These are phyloP conservation scores for Pharmacophagus antenor DNA, from an alignment of 2,888 invertebrate species.

Conservation along the genomic window DNA sequence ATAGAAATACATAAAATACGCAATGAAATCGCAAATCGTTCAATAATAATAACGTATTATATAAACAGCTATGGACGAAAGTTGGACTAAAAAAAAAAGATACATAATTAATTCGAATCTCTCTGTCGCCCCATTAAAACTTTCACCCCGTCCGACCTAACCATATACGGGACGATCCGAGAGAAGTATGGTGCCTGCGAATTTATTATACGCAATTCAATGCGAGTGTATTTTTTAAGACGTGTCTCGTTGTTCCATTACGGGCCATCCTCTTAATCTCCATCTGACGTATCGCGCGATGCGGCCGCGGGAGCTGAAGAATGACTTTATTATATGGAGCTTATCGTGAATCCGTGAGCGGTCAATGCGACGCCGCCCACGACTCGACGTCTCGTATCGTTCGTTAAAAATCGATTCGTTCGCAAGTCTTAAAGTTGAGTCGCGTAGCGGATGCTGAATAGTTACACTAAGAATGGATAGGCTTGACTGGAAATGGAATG, in stretches of 20 bases:
- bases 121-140: constrained; percentile 17
- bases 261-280: constrained; percentile 24
- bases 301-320: constrained; percentile 23
- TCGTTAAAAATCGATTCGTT: constrained; percentile 10
- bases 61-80: too few relatives aligned
- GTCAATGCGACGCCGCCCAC: constrained; percentile 18
- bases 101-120: constrained; percentile 11
- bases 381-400: background rate
- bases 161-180: constrained; percentile 19
- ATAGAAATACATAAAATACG: too few relatives aligned
- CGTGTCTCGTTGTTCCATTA: constrained; percentile 21
- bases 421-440: background rate
- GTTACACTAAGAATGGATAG: too few relatives aligned
- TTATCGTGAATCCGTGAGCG: constrained; percentile 22
- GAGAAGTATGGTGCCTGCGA: constrained; percentile 12
- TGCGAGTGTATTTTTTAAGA: constrained; percentile 23
- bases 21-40: too few relatives aligned
- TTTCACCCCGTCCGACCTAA: constrained; percentile 21
- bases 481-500: too few relatives aligned
- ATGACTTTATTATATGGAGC: constrained; percentile 27
- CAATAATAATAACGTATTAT: too few relatives aligned
- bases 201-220: constrained; percentile 22
- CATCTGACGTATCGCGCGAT: constrained; percentile 18
- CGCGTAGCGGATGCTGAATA: background rate
- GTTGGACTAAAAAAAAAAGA: background rate